Base-by-base conservation (phyloP, 2,113 vertebrate species). In the Conger conger region DNA sequence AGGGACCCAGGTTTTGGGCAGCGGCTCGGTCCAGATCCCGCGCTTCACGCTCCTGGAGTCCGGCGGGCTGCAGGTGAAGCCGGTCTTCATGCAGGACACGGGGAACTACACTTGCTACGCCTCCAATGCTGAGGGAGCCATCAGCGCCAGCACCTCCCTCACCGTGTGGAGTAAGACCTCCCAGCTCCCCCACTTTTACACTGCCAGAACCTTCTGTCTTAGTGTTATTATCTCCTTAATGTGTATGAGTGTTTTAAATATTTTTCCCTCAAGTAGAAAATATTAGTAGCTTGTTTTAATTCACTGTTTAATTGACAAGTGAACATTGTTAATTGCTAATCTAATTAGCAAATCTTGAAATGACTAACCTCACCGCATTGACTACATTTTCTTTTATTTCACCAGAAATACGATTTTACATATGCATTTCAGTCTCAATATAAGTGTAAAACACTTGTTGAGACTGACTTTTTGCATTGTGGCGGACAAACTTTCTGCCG, bases 101-200 rank as follows among this genome's bases (percentile, higher is more conserved):
- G 97, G 97, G 83, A 96, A 94, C 45, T 99, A 98, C 88, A 97
- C 95, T 54, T 99, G 98, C 93, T 93, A 92, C 0, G 96, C 96
- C 3, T 91, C 92, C 87, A 99, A 97, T 92, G 88, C 94, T 0
- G 96, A 97, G 86, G 97, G 97, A 81, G 89, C 91, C 36, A 93
- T 99, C 88, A 95, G 96, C 0, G 90, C 96, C 4, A 95, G 95
- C 0, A 96, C 96, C 30, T 82, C 68, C 0, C 96, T 99, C 87
- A 98, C 96, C 0, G 96, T 99, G 82, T 98, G 96, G 97, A 98
- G 98, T 99, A 97, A 96, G 96, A 86, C 8, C 18, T 20, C 4
- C 6, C 27, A 35, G 1, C 23, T 35, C 45, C 15, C 33, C 9
- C n/a, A 1, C 42, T 68, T 16, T 35, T 30, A 30, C 1, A 11